Evolutionary conservation across 2,113 vertebrate species (phyloP).

Genomic region (Neolamprologus modestus): DNA sequence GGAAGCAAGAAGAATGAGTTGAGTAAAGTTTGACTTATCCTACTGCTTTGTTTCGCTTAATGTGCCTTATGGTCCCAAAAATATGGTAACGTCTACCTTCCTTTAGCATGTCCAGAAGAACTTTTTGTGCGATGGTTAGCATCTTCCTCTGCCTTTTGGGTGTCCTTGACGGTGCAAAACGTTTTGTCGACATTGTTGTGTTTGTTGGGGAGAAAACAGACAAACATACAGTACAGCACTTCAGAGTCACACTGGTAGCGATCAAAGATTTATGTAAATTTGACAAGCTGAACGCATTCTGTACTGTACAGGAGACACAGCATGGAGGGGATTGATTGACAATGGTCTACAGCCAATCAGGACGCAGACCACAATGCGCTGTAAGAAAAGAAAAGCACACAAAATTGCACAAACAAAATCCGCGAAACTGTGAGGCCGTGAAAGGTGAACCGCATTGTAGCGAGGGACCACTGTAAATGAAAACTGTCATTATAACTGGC

Average conservation of each 20-base stretch:
- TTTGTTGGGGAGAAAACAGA: background rate
- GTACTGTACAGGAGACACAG: background rate
- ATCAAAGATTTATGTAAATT: background rate
- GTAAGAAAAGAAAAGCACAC: background rate
- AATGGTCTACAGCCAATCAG: rapidly evolving
- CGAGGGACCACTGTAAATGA: rapidly evolving
- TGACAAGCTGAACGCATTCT: background rate
- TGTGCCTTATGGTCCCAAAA: background rate
- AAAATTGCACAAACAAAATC: background rate
- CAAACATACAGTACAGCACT: background rate
- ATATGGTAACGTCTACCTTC: background rate
- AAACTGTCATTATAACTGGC: background rate
- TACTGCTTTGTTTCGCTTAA: background rate
- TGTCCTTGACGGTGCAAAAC: rapidly evolving
- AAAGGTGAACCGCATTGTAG: rapidly evolving
- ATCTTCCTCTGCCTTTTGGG: background rate
- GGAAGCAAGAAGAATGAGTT: background rate
- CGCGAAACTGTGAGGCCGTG: rapidly evolving
- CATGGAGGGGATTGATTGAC: background rate
- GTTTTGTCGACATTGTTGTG: rapidly evolving
- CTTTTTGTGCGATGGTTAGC: background rate
- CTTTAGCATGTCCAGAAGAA: background rate
- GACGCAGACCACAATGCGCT: background rate
- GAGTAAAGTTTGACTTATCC: background rate
- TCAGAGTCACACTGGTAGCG: background rate